Conservation (phyloP, 2,888 invertebrate species). For the Melipona beecheii region DNA sequence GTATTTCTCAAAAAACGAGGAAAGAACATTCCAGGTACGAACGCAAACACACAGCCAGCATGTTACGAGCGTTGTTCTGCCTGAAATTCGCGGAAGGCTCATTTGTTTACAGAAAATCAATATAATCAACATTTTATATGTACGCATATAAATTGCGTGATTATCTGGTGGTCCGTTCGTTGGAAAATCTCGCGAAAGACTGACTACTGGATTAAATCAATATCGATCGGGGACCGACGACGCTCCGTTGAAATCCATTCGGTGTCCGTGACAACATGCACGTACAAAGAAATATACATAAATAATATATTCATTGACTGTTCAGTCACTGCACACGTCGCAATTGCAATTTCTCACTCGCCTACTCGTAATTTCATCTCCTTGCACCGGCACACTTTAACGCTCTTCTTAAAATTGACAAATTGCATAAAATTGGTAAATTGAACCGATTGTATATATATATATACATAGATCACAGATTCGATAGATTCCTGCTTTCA, state of each 20-base stretch:
- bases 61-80: not conserved
- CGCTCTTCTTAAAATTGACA: no score
- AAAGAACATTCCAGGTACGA: not conserved
- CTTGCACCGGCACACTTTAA: no score
- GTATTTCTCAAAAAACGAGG: not conserved
- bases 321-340: not conserved
- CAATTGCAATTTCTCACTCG: not conserved
- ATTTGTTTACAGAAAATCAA: not conserved
- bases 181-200: not conserved
- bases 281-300: not conserved
- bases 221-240: not conserved
- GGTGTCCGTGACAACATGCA: not conserved
- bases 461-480: no score
- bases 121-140: not conserved
- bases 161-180: not conserved
- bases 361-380: not conserved
- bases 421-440: no score
- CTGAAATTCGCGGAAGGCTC: not conserved
- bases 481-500: no score
- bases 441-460: no score
- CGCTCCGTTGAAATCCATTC: not conserved
- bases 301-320: constrained; percentile 9
- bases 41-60: not conserved
- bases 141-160: not conserved
- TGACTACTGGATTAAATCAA: not conserved